A percentile compares a stretch with the other conserved stretches of the same genome.
Evolutionary conservation across 2,797 vertebrate genomes (phyloP).

Genomic region (Acanthiza pusilla): DNA sequence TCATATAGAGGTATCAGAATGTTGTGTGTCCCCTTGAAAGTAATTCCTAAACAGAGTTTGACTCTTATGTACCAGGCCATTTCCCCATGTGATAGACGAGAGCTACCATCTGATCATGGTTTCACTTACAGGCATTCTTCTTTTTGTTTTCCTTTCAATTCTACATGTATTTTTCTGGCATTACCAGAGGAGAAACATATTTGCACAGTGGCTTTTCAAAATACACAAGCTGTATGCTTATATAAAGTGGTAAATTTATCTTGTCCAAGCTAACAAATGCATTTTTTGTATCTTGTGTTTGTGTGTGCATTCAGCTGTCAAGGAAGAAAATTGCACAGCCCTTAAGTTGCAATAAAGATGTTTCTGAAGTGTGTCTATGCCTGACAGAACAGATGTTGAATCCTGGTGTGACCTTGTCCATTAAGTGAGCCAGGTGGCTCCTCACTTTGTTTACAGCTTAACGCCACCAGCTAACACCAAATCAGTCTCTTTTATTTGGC

Average conservation of each 20-base stretch:
- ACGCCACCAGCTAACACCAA: neutral
- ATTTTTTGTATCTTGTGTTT: neutral
- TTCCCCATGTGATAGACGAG: neutral
- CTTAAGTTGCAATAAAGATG: neutral
- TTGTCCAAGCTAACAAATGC: neutral
- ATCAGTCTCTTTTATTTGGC: neutral
- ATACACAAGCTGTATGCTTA: neutral
- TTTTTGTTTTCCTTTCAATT: neutral
- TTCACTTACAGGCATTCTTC: neutral
- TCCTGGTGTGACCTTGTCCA: neutral
- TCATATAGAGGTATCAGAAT: neutral
- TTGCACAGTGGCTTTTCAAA: neutral
- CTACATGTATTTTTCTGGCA: neutral
- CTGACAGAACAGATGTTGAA: neutral
- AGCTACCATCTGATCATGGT: neutral
- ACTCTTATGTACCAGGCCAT: neutral
- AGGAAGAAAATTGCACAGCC: neutral
- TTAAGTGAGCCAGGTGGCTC: neutral
- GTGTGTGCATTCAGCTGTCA: neutral
- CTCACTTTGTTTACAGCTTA: neutral
- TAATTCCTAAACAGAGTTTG: neutral
- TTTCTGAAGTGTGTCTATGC: neutral
- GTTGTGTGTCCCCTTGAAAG: neutral
- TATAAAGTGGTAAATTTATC: neutral
- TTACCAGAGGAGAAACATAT: neutral